Percentiles rank a stretch among this genome's conserved stretches.
Evolutionary conservation across 2,797 vertebrate species (phyloP).

Genomic region (Onychomys torridus): DNA sequence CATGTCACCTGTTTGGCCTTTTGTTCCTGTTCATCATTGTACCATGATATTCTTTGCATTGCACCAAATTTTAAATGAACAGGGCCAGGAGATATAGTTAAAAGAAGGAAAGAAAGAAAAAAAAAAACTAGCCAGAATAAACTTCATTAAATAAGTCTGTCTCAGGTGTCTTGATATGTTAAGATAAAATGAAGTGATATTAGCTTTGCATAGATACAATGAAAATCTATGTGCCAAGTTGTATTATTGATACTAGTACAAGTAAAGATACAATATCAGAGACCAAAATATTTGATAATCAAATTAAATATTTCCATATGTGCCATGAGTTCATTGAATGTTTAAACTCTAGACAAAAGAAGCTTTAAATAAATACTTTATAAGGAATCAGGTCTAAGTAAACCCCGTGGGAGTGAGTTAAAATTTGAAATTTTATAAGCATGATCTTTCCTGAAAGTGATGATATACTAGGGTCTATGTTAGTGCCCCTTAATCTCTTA

Average conservation of each 20-base stretch:
- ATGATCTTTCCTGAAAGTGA: background rate
- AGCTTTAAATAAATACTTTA: background rate
- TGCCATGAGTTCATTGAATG: background rate
- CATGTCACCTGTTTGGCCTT: background rate
- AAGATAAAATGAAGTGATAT: background rate
- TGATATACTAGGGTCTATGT: background rate
- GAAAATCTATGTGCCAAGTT: no score
- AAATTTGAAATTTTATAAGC: background rate
- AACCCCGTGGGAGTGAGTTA: background rate
- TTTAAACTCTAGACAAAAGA: conserved; percentile 9
- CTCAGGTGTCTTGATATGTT: background rate
- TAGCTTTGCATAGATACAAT: background rate
- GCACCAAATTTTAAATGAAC: background rate
- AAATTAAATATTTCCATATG: background rate
- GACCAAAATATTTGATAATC: background rate
- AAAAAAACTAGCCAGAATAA: background rate
- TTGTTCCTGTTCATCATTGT: no score
- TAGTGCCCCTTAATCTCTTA: background rate
- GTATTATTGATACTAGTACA: background rate
- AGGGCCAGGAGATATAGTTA: no score
- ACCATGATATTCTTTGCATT: background rate
- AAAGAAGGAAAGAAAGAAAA: background rate
- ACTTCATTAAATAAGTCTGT: background rate
- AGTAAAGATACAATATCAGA: background rate
- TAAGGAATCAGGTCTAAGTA: background rate